A percentile compares a stretch with the other conserved stretches of the same genome.
Evolutionary conservation across 2,888 invertebrate genomes (phyloP).

Genomic region (Meteorus cinctellus): DNA sequence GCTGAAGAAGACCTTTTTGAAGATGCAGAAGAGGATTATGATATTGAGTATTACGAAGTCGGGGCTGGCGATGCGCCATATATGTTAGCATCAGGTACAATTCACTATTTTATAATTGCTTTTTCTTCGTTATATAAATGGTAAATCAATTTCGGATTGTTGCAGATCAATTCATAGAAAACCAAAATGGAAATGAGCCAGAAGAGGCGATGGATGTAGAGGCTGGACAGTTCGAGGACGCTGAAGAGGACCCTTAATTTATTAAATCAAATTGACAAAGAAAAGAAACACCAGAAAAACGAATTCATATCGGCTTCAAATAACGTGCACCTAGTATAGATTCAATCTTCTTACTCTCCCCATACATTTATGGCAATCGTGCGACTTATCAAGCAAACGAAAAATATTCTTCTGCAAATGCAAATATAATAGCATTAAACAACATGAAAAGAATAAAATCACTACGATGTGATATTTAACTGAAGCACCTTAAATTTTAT

Average conservation of each 20-base stretch:
- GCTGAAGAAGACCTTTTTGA: slow-evolving; percentile 75
- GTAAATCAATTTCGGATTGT: slow-evolving; percentile 54
- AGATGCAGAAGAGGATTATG: slow-evolving; percentile 74
- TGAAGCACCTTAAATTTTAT: slow-evolving; percentile 62
- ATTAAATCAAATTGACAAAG: not conserved
- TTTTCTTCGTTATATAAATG: slow-evolving; percentile 35
- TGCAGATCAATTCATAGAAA: slow-evolving; percentile 70
- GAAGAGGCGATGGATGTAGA: slow-evolving; percentile 74
- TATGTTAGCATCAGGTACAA: slow-evolving; percentile 66
- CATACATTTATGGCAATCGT: slow-evolving; percentile 57
- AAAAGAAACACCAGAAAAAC: slow-evolving; percentile 2
- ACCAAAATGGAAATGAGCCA: slow-evolving; percentile 68
- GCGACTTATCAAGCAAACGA: slow-evolving; percentile 48
- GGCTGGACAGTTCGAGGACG: slow-evolving; percentile 77
- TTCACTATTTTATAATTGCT: not conserved
- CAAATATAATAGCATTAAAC: slow-evolving; percentile 58
- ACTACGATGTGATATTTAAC: slow-evolving; percentile 56
- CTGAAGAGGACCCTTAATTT: slow-evolving; percentile 74
- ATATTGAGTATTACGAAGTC: slow-evolving; percentile 69
- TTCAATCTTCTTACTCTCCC: slow-evolving; percentile 51
- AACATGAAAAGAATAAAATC: slow-evolving; percentile 56
- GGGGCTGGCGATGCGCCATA: slow-evolving; percentile 72
- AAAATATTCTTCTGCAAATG: slow-evolving; percentile 42
- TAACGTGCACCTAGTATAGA: slow-evolving; percentile 51
- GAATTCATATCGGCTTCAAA: slow-evolving; percentile 38